A percentile compares a stretch with the other conserved stretches of the same genome.
These are phyloP conservation scores for Chaetogeoica ovagalla DNA, from an alignment of 2,888 invertebrate genomes.

Conservation along the genomic window DNA sequence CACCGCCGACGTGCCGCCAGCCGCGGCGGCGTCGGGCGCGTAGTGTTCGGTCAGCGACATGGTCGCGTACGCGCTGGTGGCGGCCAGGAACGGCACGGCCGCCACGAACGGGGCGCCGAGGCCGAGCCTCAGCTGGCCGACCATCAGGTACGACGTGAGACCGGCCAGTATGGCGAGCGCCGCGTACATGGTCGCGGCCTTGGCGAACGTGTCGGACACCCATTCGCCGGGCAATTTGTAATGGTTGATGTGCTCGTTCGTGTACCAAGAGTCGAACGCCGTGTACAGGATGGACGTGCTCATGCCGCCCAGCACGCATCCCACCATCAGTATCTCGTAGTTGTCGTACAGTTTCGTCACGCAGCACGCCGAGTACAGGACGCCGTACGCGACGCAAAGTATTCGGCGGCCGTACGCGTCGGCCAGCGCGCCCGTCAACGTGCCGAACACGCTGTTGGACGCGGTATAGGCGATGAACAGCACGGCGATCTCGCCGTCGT, in stretches of 20 bases:
- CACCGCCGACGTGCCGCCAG: slow-evolving; percentile 46
- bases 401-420: slow-evolving; percentile 65
- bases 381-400: slow-evolving; percentile 62
- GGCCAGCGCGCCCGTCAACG: slow-evolving; percentile 64
- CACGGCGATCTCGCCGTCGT: slow-evolving; percentile 64
- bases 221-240: slow-evolving; percentile 65
- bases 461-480: slow-evolving; percentile 66
- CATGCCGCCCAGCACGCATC: slow-evolving; percentile 65
- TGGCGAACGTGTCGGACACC: slow-evolving; percentile 64
- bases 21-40: slow-evolving; percentile 56
- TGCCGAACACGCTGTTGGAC: slow-evolving; percentile 64
- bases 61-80: slow-evolving; percentile 62
- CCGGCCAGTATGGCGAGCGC: slow-evolving; percentile 65
- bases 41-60: slow-evolving; percentile 64
- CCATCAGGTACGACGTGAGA: slow-evolving; percentile 62
- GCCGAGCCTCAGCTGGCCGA: slow-evolving; percentile 62
- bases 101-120: slow-evolving; percentile 66
- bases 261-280: slow-evolving; percentile 67
- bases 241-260: slow-evolving; percentile 65
- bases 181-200: slow-evolving; percentile 66
- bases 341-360: slow-evolving; percentile 56
- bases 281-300: slow-evolving; percentile 66
- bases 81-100: slow-evolving; percentile 64
- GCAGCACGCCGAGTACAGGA: slow-evolving; percentile 61
- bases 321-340: slow-evolving; percentile 60